Base-by-base conservation (phyloP, 2,113 vertebrate genomes). In the Python bivittatus region DNA sequence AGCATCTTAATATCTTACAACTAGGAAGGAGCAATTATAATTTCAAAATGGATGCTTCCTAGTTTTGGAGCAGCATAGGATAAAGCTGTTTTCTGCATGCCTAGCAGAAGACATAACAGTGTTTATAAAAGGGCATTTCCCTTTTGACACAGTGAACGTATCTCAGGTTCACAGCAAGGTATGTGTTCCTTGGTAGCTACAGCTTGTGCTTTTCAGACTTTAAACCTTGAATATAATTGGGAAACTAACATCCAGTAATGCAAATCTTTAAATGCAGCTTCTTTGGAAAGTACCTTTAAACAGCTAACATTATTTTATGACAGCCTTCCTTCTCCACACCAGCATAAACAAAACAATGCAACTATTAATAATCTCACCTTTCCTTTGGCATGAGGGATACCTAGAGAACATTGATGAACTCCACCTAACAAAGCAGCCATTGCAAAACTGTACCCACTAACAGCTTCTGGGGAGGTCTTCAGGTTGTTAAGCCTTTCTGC, bases 401-500 rank as follows among this genome's bases (percentile, higher is more conserved):
- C 99, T 94, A 99, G 96, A 0, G 99, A 99, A 96, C 99, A 99
- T 96, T 99, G 99, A 97, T 99, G 98, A 25, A 99, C 99, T 0
- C 99, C 99, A 85, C 99, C 99, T 92, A 99, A 97, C 92, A 99
- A 96, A 92, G 99, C 99, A 29, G 99, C 99, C 98, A 99, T 99
- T 6, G 99, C 99, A 96, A 99, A 99, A 97, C 99, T 99, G 96
- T 99, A 99, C 1, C 99, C 99, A 84, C 99, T 99, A 93, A 99
- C 99, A 58, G 99, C 99, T 97, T 99, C 99, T 0, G 99, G 99
- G 0, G 99, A 99, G 27, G 98, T 99, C 97, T 99, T 99, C 95
- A 99, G 96, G 96, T 98, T 99, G 97, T 99, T 99, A 95, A 99
- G 99, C 86, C 99, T 98, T 94, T 99, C 99, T 1, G 98, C 98